Evolutionary conservation across 2,113 vertebrate species (phyloP).

Genomic region (Pollachius pollachius): DNA sequence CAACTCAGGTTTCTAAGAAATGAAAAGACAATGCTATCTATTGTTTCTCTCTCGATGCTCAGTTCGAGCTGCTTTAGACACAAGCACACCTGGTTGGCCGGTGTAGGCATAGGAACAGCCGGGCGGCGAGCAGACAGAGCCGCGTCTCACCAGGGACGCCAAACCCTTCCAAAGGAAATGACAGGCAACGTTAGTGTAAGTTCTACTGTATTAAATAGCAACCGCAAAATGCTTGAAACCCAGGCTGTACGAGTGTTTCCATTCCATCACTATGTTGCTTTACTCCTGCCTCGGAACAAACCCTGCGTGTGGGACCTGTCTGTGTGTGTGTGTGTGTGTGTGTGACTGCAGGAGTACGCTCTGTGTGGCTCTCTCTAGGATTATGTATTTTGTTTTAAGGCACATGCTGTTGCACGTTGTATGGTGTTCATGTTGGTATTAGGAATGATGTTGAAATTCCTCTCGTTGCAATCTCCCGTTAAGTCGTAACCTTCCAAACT

Average conservation of each 20-base stretch:
- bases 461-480: no score
- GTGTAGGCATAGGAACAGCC: neutral
- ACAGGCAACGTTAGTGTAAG: neutral
- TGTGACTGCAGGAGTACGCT: no score
- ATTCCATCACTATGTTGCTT: no score
- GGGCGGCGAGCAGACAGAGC: conserved; percentile 1
- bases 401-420: no score
- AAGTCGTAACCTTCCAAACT: conserved; percentile 23
- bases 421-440: neutral
- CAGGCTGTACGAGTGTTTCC: no score
- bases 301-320: no score
- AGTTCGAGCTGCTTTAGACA: no score
- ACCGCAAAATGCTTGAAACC: neutral
- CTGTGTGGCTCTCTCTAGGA: no score
- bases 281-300: no score
- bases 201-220: conserved; percentile 1
- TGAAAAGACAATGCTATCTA: conserved; percentile 44
- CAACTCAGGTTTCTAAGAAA: conserved; percentile 67
- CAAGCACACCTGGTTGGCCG: no score
- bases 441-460: neutral
- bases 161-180: neutral
- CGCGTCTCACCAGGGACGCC: neutral
- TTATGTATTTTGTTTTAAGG: no score
- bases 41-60: neutral
- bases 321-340: no score